Base-by-base conservation (phyloP, 2,888 invertebrate species). In the Anticlea derivata region DNA sequence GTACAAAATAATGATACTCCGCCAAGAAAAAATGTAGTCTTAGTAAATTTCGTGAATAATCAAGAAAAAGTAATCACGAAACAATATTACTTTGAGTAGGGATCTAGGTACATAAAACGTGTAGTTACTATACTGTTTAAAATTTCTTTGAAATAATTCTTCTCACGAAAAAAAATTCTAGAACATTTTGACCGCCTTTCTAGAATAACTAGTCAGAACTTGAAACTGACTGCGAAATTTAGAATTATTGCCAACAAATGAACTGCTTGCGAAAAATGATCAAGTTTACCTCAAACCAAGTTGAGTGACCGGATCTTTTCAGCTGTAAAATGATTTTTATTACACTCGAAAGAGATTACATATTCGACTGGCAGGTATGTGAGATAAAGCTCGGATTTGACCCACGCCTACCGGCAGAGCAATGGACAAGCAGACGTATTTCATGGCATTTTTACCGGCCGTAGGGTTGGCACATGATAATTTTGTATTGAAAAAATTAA, bases 391-490 rank as follows among this genome's bases (percentile, higher is more conserved):
- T 71, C 70, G 70, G 74, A 80, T 79, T 78, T 86, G 86, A 86
- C 86, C 86, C 86, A 86, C 86, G 86, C 88, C 86, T 86, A 85
- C 88, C 76, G 69, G 65, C 74, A 73, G 75, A 73, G 75, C 75
- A 73, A 70, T 79, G 85, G 79, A 83, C 83, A 82, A 78, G 80
- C 80, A 73, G 75, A 79, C 85, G 85, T 87, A 88, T 85, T 84
- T 88, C 85, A 86, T 82, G 73, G 73, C 59, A 70, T 79, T 79
- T 80, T 75, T 63, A 63, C 55, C 5, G n/a, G 3, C 1, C 29
- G 1, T 22, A 53, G 48, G 44, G 53, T 35, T 43, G 44, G 6
- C 48, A 40, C 11, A 2, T 23, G 12, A 27, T 33, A 6, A 8
- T 33, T 22, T 10, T 10, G 17, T 3, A 17, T 17, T 3, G 4